Evolutionary conservation across 2,888 invertebrate genomes (phyloP), one percentile per base, ranked within the genome.

Genomic region (Lathronympha strigana): DNA sequence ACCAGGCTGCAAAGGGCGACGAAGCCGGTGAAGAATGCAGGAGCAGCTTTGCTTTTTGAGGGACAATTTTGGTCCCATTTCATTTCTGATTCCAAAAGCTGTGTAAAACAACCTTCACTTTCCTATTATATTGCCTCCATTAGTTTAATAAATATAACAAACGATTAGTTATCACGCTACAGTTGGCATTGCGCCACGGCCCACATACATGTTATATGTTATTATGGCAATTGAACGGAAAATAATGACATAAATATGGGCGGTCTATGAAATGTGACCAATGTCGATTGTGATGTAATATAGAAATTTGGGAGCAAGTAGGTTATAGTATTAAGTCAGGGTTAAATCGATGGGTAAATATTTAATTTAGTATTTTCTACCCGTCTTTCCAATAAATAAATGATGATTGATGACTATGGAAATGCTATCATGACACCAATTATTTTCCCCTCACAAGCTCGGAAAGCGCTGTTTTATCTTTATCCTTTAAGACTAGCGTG

Each of bases 141-240:
- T 57, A 57, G 31, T 57, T 9, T 23, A 31, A 31, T 31, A 21
- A 4, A 45, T 19, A 54, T 23, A 57, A 31, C 51, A 33, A 45
- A 57, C 57, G 43, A 57, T 57, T 57, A 57, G 31, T 57, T 57
- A 57, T 45, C 57, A 57, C 31, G 57, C 57, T 57, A 57, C 57
- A 31, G 43, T 33, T 13, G 13, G 25, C 9, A 45, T 57, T 57
- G 43, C 28, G 45, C 1, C 13, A 57, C 31, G 31, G 43, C 31
- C 57, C 45, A 57, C 43, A 57, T 31, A 45, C 43, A 57, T 45
- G 45, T 23, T 47, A 57, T 57, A 57, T 57, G 45, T 57, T 57
- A 57, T 57, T 57, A 57, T 57, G 31, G 43, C 57, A 45, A 57
- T 57, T 57, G 57, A 45, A 57, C 43, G 19, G 51, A 43, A 45